Percentiles rank a stretch among this genome's conserved stretches.
phyloP scores from a whole-genome alignment of 2,113 vertebrate genomes.

The Elanus axillaris region DNA sequence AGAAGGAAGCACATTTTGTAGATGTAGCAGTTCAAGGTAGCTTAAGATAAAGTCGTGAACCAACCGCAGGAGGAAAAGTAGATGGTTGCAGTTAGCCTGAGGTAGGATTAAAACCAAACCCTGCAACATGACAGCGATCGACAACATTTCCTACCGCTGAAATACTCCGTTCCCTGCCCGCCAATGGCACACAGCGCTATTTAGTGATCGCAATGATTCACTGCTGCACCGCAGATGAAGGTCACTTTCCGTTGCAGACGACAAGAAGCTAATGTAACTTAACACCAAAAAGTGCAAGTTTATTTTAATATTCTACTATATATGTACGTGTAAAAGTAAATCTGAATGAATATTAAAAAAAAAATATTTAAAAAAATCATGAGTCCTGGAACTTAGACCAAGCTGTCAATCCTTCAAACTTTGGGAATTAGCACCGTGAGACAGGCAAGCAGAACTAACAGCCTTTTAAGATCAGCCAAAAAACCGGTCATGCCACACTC shows the following conservation, averaged over 20 bases:
- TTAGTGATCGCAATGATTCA: accelerated
- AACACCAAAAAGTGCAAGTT: background rate
- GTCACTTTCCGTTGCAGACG: background rate
- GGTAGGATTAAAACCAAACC: background rate
- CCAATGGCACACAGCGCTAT: accelerated
- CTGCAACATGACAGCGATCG: accelerated
- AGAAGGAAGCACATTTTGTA: background rate
- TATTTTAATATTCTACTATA: accelerated
- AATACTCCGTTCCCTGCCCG: background rate
- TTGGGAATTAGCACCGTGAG: background rate
- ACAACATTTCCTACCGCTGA: background rate
- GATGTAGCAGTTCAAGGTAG: background rate
- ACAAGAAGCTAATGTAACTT: background rate
- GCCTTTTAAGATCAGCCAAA: conserved; percentile 18
- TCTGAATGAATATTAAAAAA: accelerated
- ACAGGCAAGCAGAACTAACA: conserved; percentile 59
- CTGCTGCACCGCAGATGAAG: accelerated
- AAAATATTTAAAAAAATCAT: accelerated
- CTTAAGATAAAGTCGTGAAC: background rate
- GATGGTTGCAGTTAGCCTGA: background rate
- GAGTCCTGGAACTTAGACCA: background rate
- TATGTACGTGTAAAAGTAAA: accelerated
- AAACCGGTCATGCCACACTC: conserved; percentile 40
- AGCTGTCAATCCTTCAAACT: background rate
- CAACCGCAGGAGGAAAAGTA: background rate